Evolutionary conservation across 2,797 vertebrate species (phyloP).

Genomic region (Kryptopterus vitreolus): DNA sequence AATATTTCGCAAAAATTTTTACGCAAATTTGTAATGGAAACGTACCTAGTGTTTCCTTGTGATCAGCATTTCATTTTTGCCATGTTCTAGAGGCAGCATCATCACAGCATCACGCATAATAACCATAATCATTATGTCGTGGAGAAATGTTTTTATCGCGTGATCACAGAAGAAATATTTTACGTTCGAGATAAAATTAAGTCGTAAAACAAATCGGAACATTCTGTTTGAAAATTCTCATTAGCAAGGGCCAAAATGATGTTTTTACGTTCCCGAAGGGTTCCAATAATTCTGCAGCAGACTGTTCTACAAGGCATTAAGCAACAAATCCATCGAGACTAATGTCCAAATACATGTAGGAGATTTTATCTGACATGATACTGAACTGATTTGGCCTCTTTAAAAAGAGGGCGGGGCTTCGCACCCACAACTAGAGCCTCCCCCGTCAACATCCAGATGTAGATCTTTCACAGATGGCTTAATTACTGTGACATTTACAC

Average conservation of each 20-base stretch:
- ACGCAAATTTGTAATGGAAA: too few species aligned
- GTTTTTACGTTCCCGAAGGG: not conserved
- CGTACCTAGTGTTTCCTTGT: too few species aligned
- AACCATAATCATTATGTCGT: too few species aligned
- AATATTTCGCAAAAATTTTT: too few species aligned
- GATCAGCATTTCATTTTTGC: too few species aligned
- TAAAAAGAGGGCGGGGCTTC: not conserved
- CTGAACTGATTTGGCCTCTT: not conserved
- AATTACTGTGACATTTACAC: constrained; percentile 8
- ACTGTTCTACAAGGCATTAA: not conserved
- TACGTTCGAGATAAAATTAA: too few species aligned
- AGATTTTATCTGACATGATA: not conserved
- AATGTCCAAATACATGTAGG: not conserved
- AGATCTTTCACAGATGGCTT: constrained; percentile 2
- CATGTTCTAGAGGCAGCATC: too few species aligned
- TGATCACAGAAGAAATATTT: too few species aligned
- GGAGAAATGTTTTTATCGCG: too few species aligned
- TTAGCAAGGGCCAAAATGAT: too few species aligned
- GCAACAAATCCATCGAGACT: not conserved
- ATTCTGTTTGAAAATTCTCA: not conserved
- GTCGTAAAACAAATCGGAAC: too few species aligned
- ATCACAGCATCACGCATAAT: too few species aligned
- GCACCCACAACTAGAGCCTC: not conserved
- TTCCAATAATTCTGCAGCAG: not conserved
- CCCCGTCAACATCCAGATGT: not conserved